A percentile compares a stretch with the other conserved stretches of the same genome.
phyloP scores from a whole-genome alignment of 2,797 vertebrate genomes.

The Girardinus metallicus region DNA sequence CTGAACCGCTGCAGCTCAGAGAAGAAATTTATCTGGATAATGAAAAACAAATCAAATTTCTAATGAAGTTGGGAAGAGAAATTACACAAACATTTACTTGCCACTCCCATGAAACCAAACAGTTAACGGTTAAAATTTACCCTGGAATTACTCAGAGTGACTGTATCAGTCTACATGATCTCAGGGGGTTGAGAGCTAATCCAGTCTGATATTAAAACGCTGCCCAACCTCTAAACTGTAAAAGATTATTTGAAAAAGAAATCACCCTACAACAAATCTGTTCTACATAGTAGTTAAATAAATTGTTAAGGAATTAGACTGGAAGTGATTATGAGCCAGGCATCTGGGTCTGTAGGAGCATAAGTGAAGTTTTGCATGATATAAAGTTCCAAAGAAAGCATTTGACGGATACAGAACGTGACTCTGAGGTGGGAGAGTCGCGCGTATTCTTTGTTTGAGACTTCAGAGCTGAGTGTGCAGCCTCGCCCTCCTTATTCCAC shows the following conservation, averaged over 20 bases:
- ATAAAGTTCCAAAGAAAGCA: neutral
- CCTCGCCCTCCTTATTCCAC: constrained; percentile 29
- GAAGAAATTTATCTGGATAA: neutral
- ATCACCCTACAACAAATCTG: neutral
- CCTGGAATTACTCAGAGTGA: neutral
- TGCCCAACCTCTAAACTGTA: neutral
- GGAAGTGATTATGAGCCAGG: neutral
- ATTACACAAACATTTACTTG: neutral
- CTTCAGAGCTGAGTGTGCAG: neutral
- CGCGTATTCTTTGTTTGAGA: neutral
- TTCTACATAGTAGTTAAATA: neutral
- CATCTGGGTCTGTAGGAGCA: neutral
- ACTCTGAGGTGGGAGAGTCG: constrained; percentile 3
- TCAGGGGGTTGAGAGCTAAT: neutral
- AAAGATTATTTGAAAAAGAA: neutral
- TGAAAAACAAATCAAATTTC: neutral
- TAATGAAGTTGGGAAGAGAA: neutral
- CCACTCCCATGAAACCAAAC: constrained; percentile 5
- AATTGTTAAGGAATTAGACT: neutral
- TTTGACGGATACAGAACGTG: constrained; percentile 20
- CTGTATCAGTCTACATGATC: neutral
- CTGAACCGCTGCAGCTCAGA: neutral
- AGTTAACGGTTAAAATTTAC: neutral
- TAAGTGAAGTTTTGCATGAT: neutral
- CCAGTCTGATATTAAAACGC: neutral